These are phyloP conservation scores for Agapornis canus DNA, from an alignment of 2,797 vertebrate species.

Conservation along the genomic window DNA sequence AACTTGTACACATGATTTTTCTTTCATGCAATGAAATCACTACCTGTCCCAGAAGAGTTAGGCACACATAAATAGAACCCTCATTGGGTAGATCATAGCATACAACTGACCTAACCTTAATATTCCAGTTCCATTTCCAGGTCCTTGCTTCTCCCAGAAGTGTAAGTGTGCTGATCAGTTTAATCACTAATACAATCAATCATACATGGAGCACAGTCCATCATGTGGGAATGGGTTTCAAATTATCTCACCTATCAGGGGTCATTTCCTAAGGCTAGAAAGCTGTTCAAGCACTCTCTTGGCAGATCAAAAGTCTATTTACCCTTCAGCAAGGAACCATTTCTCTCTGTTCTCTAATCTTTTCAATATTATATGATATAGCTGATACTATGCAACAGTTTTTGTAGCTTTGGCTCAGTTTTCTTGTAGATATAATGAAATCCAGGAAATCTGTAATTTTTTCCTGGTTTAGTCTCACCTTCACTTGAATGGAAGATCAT, in stretches of 20 bases:
- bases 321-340: constrained; percentile 38
- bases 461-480: background rate
- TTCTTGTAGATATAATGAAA: background rate
- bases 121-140: background rate
- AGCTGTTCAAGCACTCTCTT: background rate
- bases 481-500: background rate
- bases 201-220: background rate
- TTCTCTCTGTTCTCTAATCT: constrained; percentile 33
- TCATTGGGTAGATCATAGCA: background rate
- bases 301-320: constrained; percentile 40
- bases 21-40: background rate
- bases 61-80: background rate
- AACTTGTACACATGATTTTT: background rate
- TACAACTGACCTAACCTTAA: background rate
- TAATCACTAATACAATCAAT: background rate
- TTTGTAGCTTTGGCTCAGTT: background rate
- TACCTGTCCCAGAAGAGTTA: background rate
- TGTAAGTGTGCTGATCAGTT: background rate
- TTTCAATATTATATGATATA: constrained; percentile 33
- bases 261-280: constrained; percentile 41
- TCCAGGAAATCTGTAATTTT: background rate
- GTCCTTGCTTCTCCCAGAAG: background rate
- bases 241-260: constrained; percentile 18
- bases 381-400: background rate
- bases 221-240: background rate